Evolutionary conservation across 2,113 vertebrate genomes (phyloP), one percentile per base, ranked within the genome.

Genomic region (Bagarius yarrelli): DNA sequence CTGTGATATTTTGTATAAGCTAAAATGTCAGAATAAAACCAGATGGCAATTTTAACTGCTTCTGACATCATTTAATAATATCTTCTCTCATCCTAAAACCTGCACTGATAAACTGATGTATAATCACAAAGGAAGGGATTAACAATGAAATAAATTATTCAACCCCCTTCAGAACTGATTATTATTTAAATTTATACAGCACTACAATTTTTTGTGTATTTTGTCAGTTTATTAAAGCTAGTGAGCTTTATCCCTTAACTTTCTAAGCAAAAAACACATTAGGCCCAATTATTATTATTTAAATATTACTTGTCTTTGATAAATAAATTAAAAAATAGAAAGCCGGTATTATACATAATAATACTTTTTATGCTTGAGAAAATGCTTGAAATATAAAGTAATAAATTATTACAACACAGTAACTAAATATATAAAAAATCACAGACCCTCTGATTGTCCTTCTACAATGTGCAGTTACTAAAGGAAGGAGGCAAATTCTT

Each of bases 1-100:
- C 64, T 21, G 16, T 70, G 40, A 27, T 18, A 78, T 78, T 85
- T 83, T 71, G 63, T 18, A 30, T 70, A 34, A 44, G 53, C 16
- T 70, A 82, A 79, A 76, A 25, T 76, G 59, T 71, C 71, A 40
- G 30, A 23, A 79, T 40, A 57, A 52, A 80, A 80, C 76, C 76
- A 82, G 80, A 64, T 72, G 52, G 61, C 36, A 53, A 69, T 55
- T 83, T 83, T 74, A 80, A 57, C 64, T 64, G 44, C 73, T 53
- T 75, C 57, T 59, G 25, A 21, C 71, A 76, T 64, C 27, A 71
- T 18, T 63, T 81, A 70, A 81, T 69, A 82, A 71, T 79, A 81
- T 61, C 79, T 30, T 8, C 57, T 52, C 71, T 56, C 36, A 81
- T 77, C 44, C 59, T 67, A 64, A 81, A 56, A 76, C 75, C 56